Evolutionary conservation across 2,888 invertebrate genomes (phyloP), one percentile per base, ranked within the genome.

Genomic region (Diabrotica balteata): DNA sequence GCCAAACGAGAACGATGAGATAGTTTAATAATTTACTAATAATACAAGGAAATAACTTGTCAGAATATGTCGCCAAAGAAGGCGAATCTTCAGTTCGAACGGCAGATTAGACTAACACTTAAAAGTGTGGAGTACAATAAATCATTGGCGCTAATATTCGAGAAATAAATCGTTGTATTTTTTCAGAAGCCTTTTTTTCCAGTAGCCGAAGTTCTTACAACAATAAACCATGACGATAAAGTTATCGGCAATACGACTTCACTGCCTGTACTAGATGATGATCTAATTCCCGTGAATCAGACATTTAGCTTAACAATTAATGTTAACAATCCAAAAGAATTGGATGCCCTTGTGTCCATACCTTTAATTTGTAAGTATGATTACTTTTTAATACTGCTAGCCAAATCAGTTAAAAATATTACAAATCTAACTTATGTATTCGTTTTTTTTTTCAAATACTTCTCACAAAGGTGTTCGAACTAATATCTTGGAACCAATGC

Each of bases 201-300:
- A 11, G 68, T 74, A 32, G 73, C 79, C 8, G 79, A 79, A 58
- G 68, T 81, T 44, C 73, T 70, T 63, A 72, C 77, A 32, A 68
- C 71, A 54, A 72, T 77, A 17, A 72, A 75, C 61, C 75, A 73
- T 67, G 42, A 71, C 22, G 76, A 75, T n/a, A 63, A 17, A 11
- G 61, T 71, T 54, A 17, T 80, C n/a, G 79, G 78, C 9, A 71
- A 75, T 71, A 76, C 78, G 7, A 62, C 71, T 50, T 68, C 68
- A 50, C 61, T 75, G 3, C 70, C 75, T 50, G 65, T 78, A 22
- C 73, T 73, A 2, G 75, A 76, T 44, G 73, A 75, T 42, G 69
- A 75, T 43, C 60, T 63, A 22, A 54, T 77, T n/a, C 46, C 57
- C 52, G 17, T 74, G 42, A 69, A 72, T 9, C 66, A 76, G 63